phyloP scores from a whole-genome alignment of 2,113 vertebrate species.

The Hystrix cristata region DNA sequence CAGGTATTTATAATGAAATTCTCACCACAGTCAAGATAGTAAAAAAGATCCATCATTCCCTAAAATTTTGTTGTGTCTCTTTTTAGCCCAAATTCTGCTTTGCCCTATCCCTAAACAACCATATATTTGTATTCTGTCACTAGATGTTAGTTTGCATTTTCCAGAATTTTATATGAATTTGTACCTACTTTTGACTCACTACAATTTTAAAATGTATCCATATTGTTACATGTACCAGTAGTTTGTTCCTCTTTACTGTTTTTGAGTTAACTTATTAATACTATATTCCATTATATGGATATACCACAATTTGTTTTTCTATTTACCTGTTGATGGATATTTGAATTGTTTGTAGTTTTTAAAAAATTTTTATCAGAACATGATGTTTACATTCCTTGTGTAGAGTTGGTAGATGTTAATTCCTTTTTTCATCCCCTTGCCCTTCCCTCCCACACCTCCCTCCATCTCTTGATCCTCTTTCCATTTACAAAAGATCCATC shows the following conservation, averaged over 20 bases:
- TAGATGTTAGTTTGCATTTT: not conserved
- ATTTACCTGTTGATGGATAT: not conserved
- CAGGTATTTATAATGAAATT: not conserved
- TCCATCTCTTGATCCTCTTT: not conserved
- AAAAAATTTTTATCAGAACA: not conserved
- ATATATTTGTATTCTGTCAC: not conserved
- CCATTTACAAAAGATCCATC: not conserved
- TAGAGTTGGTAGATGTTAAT: not conserved
- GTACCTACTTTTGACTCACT: not conserved
- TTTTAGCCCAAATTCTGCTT: not conserved
- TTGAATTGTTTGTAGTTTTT: not conserved
- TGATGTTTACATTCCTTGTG: not conserved
- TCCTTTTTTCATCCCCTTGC: not conserved
- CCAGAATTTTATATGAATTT: not conserved
- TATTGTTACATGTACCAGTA: not conserved
- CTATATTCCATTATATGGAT: not conserved
- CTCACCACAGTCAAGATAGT: not conserved
- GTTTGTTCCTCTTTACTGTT: not conserved
- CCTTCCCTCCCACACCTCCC: not conserved
- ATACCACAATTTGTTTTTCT: not conserved
- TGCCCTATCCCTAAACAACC: fast-evolving
- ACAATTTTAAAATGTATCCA: not conserved
- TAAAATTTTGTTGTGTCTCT: not conserved
- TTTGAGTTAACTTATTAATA: constrained; percentile 3
- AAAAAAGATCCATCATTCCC: not conserved